A percentile compares a stretch with the other conserved stretches of the same genome.
Conservation (phyloP, 2,113 vertebrate species). For the Romanogobio albipinnatus region DNA sequence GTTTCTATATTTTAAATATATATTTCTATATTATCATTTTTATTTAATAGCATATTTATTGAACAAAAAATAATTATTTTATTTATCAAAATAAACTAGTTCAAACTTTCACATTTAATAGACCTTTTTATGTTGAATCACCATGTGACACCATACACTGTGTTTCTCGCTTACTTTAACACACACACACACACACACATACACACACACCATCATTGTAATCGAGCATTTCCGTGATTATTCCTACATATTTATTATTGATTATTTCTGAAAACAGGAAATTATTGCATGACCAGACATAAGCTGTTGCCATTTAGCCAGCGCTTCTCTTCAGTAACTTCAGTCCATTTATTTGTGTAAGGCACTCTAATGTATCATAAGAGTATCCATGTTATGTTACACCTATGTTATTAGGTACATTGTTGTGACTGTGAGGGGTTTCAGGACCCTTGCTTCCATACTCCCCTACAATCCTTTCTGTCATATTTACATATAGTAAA, state of each 20-base stretch:
- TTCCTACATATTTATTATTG: not conserved
- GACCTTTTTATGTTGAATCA: too few species aligned
- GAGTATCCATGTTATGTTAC: not conserved
- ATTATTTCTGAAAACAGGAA: not conserved
- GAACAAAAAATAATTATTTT: too few species aligned
- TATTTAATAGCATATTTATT: too few species aligned
- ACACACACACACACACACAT: too few species aligned
- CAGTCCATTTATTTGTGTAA: not conserved
- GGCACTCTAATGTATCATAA: not conserved
- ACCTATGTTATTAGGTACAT: not conserved
- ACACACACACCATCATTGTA: too few species aligned
- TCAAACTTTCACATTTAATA: too few species aligned
- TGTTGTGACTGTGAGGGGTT: not conserved
- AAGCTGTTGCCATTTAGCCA: not conserved
- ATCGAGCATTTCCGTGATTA: not conserved
- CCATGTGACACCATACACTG: too few species aligned
- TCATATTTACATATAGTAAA: constrained; percentile 4
- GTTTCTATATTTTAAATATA: too few species aligned
- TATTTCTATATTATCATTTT: too few species aligned
- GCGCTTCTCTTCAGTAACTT: not conserved
- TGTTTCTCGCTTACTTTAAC: too few species aligned
- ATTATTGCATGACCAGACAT: not conserved
- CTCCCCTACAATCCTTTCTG: constrained; percentile 14
- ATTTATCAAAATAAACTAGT: too few species aligned
- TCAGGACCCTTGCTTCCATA: not conserved